phyloP scores from a whole-genome alignment of 2,113 vertebrate species.

The Lampris incognitus region DNA sequence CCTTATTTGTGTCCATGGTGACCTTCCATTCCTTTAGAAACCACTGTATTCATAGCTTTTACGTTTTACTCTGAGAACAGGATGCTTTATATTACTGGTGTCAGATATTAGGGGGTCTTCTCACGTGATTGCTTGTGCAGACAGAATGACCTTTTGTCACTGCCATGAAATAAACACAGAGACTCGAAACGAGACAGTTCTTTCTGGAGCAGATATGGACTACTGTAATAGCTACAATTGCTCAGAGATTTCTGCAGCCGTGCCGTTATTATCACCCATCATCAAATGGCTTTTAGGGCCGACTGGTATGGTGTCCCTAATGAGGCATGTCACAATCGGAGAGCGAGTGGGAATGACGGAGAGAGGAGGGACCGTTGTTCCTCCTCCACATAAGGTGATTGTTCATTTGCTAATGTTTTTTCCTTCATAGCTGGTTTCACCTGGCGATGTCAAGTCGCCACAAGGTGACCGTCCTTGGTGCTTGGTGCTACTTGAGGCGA shows the following conservation, averaged over 20 bases:
- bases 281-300: conserved; percentile 46
- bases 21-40: no score
- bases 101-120: not conserved
- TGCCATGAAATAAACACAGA: no score
- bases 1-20: no score
- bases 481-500: not conserved
- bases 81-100: no score
- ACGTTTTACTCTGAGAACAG: no score
- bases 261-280: conserved; percentile 43
- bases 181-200: no score
- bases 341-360: conserved; percentile 49
- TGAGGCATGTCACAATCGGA: conserved; percentile 59
- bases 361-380: conserved; percentile 22
- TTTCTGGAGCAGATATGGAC: no score
- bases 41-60: no score
- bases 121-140: not conserved
- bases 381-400: conserved; percentile 53
- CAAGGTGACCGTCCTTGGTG: conserved; percentile 54
- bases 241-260: conserved; percentile 33
- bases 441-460: conserved; percentile 23
- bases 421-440: conserved; percentile 38
- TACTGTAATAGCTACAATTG: conserved; percentile 20
- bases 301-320: conserved; percentile 52
- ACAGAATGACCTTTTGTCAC: not conserved
- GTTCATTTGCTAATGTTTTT: conserved; percentile 52